Conservation (phyloP, 2,888 invertebrate species). For the Orchesella flavescens region DNA sequence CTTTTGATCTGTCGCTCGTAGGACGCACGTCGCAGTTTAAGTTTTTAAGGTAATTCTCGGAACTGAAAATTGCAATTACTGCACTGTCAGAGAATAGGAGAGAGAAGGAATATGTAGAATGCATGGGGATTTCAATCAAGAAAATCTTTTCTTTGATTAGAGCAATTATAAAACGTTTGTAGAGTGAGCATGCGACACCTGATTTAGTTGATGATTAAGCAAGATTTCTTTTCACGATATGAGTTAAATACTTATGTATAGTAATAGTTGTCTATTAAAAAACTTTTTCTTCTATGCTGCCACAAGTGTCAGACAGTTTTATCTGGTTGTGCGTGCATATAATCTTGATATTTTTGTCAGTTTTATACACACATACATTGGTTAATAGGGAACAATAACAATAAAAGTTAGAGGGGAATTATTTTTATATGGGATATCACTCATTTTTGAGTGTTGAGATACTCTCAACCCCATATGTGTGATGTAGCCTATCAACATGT, state of each 20-base stretch:
- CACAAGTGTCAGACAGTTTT: slow-evolving; percentile 21
- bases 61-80: slow-evolving; percentile 44
- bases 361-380: slow-evolving; percentile 15
- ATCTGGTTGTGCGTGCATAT: slow-evolving; percentile 18
- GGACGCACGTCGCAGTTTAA: neutral
- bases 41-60: slow-evolving; percentile 38
- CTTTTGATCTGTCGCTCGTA: neutral
- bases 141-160: slow-evolving; percentile 47
- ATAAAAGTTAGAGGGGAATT: slow-evolving; percentile 14
- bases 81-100: slow-evolving; percentile 4
- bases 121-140: slow-evolving; percentile 58
- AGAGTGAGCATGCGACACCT: neutral
- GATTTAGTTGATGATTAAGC: slow-evolving; percentile 45
- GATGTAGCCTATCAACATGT: neutral
- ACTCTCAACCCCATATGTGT: neutral
- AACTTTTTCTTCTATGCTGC: neutral
- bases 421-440: neutral
- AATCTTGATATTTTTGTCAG: slow-evolving; percentile 54
- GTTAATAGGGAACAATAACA: neutral
- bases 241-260: neutral
- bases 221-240: slow-evolving; percentile 25
- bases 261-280: neutral
- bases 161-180: slow-evolving; percentile 37
- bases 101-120: slow-evolving; percentile 10
- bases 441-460: neutral